Conservation (phyloP, 2,888 invertebrate genomes). For the Endotricha flammealis region DNA sequence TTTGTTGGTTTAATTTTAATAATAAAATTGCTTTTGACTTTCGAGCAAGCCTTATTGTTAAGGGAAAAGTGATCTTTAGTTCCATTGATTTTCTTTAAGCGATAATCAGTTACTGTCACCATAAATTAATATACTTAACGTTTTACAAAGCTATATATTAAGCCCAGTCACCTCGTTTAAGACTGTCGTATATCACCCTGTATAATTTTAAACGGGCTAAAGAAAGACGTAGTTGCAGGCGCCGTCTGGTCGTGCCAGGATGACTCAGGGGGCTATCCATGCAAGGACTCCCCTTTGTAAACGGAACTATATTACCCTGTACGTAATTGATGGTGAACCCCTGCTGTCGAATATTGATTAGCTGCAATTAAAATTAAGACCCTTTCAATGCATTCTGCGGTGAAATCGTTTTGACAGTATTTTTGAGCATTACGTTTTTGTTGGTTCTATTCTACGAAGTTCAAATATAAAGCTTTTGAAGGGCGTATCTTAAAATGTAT, state of each 20-base stretch:
- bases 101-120: no score
- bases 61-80: no score
- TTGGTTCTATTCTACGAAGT: no score
- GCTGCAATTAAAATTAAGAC: constrained; percentile 16
- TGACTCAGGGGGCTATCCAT: constrained; percentile 70
- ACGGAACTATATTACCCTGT: constrained; percentile 52
- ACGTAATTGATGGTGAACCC: constrained; percentile 53
- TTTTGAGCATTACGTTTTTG: no score
- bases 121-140: no score
- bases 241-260: constrained; percentile 61
- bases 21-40: no score
- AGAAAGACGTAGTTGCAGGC: constrained; percentile 47
- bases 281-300: constrained; percentile 46
- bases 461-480: no score
- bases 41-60: no score
- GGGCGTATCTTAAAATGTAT: no score
- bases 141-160: constrained; percentile 1
- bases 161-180: constrained; percentile 7
- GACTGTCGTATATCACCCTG: constrained; percentile 18
- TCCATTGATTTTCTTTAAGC: no score
- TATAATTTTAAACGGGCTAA: constrained; percentile 37
- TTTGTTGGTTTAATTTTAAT: no score
- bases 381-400: constrained; percentile 3
- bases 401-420: no score
- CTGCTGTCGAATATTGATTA: constrained; percentile 26